Evolutionary conservation across 64 coral and sea anemone species (phyloP), one percentile per base, ranked within the genome.

Genomic region (Catalaphyllia jardinei): DNA sequence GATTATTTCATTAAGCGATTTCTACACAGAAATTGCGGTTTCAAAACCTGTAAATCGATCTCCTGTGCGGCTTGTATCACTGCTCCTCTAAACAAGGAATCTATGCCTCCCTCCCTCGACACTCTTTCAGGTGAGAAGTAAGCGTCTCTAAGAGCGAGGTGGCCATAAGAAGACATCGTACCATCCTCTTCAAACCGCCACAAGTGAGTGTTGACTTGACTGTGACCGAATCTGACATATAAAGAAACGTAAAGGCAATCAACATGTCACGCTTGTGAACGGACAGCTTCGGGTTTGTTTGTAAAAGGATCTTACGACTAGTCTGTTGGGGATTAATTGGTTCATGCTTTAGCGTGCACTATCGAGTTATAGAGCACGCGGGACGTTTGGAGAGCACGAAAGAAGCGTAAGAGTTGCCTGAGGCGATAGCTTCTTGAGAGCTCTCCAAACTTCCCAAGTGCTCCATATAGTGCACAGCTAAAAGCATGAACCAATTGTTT

Each of bases 71-170:
- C 83, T 77, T 88, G 95, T 65, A 42, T 79, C 0, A 88, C 84
- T 20, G 88, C 91, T 54, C 95, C 95, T 31, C 95, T 86, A 28
- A 98, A 49, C 16, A 98, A 87, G 11, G 95, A 92, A 9, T 98
- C 95, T 69, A 98, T 91, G 12, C 95, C 95, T 3, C 95, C 95
- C 22, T 98, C 95, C 33, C 89, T 81, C 67, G 87, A 86, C 11
- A 98, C 92, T 60, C 95, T 89, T 62, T 98, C 95, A 31, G 95
- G 92, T 30, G 88, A 73, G 74, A 98, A 98, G 50, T 98, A 98
- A 5, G 95, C 92, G 72, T 98, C 95, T 78, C 95, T 84, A 11
- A 98, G 72, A 20, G 91, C 84, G 24, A 98, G 83, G 59, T 98
- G 95, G 14, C 95, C 95, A 22, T 98, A 91, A 14, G 80, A 57